Base-by-base conservation (phyloP, 2,888 invertebrate species). In the Caenorhabditis auriculariae region DNA sequence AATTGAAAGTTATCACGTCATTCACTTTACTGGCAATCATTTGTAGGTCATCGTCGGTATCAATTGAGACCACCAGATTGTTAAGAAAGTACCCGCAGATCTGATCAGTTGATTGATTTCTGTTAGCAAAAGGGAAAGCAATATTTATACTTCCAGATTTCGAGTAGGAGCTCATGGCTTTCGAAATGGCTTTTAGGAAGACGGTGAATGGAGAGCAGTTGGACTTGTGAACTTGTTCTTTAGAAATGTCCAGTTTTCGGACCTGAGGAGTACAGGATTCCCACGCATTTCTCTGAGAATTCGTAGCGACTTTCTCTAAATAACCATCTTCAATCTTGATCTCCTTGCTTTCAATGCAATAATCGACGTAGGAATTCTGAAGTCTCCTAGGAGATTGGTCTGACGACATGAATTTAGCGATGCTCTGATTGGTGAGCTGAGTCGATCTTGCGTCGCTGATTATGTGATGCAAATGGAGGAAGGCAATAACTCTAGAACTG, bases 51-150 rank as follows among this genome's bases (percentile, higher is more conserved):
- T 32, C 9, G 1, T 55, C 35, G 19, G 29, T n/a, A 12, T 45
- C 26, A n/a, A 48, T 17, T 2, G 44, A 48, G n/a, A 72, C 58
- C 5, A 74, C 41, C 7, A 74, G 27, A 42, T 74, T 75, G 17
- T 73, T 75, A 23, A 76, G 59, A 41, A 75, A 76, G 47, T 70
- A 74, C 15, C 76, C 75, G 19, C 74, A 53, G 15, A 65, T 51
- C 15, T 69, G 41, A 1, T 51, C 44, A 5, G 54, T 66, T 29
- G 54, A 52, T 7, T 38, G 43, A 7, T 39, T 60, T 42, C 75
- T 42, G 38, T 73, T 72, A 2, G 60, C 35, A 3, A 54, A 52
- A 17, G 73, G 69, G 19, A 74, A 66, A 0, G 67, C 69, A 2
- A 76, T 55, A 37, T 67, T 72, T 21, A 72, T 17, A 6, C 35